Evolutionary conservation across 1,140 invertebrate species (phyloP), one percentile per base, ranked within the genome.

Genomic region (Eueides isabella): DNA sequence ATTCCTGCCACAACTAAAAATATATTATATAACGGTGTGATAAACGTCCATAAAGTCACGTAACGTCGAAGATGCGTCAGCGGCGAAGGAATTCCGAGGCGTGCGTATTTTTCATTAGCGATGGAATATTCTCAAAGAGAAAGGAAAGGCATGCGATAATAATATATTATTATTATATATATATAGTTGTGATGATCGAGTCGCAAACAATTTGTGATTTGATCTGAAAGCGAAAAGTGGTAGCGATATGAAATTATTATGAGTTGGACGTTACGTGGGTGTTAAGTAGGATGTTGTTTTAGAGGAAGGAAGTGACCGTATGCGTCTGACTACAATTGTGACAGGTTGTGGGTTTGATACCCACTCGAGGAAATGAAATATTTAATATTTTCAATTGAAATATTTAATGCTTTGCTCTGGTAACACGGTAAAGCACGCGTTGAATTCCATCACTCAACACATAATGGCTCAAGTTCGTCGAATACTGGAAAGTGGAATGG

Each of bases 91-190:
- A 89, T 88, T 76, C 83, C 83, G 71, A 78, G 78, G 79, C 80
- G 81, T 84, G 78, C 84, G 81, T 86, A 85, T 81, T 80, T 85
- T 86, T 85, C 83, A 86, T 86, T 83, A 85, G 67, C 67, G 82
- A 33, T 55, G 61, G 48, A 55, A 55, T 76, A 77, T 75, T 79
- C 72, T 81, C 70, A 80, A 72, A 77, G 62, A 72, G 75, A 74
- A 76, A 61, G 74, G 71, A 77, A 77, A 55, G 48, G 48, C 48
- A 55, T 55, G 23, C 48, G 9, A 55, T 55, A 44, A 74, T n/a
- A 33, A 72, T 72, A 76, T 76, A 74, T 55, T 68, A 68, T 68
- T 55, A n/a, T n/a, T n/a, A n/a, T n/a, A n/a, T n/a, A n/a, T n/a
- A n/a, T n/a, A 68, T 30, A 48, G 26, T 44, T 28, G 44, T 11